These are phyloP conservation scores for Macrotrachela quadricornifera DNA, from an alignment of 1,140 invertebrate species.

Conservation along the genomic window DNA sequence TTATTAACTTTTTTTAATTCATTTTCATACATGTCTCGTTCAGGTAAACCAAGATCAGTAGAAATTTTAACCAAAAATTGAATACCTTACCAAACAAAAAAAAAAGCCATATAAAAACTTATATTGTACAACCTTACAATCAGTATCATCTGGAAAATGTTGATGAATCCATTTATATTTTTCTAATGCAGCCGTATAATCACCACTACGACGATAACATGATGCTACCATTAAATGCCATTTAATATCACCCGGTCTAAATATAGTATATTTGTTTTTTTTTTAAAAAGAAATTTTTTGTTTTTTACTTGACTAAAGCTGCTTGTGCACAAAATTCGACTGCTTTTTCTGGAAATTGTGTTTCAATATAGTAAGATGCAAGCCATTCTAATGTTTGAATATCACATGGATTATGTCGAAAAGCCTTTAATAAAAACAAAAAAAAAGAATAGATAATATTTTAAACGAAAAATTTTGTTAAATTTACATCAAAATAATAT, in stretches of 20 bases:
- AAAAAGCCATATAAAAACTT: too few species aligned
- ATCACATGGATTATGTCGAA: slow-evolving; percentile 66
- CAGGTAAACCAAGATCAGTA: too few species aligned
- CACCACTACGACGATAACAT: slow-evolving; percentile 55
- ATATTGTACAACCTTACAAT: slow-evolving; percentile 36
- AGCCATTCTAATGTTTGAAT: slow-evolving; percentile 72
- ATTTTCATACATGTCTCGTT: too few species aligned
- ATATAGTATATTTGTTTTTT: not conserved
- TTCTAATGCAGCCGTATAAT: slow-evolving; percentile 55
- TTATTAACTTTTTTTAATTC: too few species aligned
- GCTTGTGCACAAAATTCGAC: slow-evolving; percentile 66
- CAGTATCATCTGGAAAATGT: slow-evolving; percentile 60
- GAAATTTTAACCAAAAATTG: too few species aligned
- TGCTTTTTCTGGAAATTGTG: slow-evolving; percentile 69
- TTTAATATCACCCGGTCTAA: slow-evolving; percentile 50
- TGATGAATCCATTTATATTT: slow-evolving; percentile 54
- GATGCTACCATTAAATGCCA: slow-evolving; percentile 63
- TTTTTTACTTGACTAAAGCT: slow-evolving; percentile 47
- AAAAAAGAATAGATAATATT: slow-evolving; percentile 12
- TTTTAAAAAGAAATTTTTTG: not conserved
- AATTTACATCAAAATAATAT: slow-evolving; percentile 60
- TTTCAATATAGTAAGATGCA: slow-evolving; percentile 61
- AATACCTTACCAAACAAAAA: too few species aligned
- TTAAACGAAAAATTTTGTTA: not conserved
- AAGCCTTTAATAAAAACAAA: slow-evolving; percentile 38